These are phyloP conservation scores for Camelus bactrianus DNA, from an alignment of 2,113 vertebrate species.

Conservation along the genomic window DNA sequence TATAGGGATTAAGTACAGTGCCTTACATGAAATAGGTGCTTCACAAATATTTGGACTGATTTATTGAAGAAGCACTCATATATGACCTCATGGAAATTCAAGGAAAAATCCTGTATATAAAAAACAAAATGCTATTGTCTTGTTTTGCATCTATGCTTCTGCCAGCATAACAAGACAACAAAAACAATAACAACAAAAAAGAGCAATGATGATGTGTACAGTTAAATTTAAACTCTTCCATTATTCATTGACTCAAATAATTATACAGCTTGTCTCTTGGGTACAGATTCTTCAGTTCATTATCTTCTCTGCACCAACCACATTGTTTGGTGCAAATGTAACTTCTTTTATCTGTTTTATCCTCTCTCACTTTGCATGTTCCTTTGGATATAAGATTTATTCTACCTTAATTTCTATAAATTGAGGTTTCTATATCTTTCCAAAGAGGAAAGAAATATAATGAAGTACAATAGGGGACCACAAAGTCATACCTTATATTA, in stretches of 20 bases:
- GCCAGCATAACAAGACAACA: not conserved
- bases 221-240: not conserved
- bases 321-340: not conserved
- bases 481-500: not conserved
- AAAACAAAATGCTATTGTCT: not conserved
- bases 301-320: not conserved
- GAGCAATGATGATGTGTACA: not conserved
- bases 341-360: not conserved
- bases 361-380: not conserved
- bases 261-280: not conserved
- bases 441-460: conserved; percentile 8
- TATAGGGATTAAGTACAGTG: not conserved
- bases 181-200: not conserved
- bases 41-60: conserved; percentile 29
- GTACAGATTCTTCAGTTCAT: not conserved
- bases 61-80: not conserved
- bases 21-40: not conserved
- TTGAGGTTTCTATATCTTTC: not conserved
- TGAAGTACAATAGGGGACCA: not conserved
- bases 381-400: not conserved
- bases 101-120: not conserved
- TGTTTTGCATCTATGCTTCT: not conserved
- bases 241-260: not conserved
- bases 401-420: conserved; percentile 17
- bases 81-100: not conserved